A percentile compares a stretch with the other conserved stretches of the same genome.
These are phyloP conservation scores for Himalopsyche anomala DNA, from an alignment of 2,888 invertebrate genomes.

Conservation along the genomic window DNA sequence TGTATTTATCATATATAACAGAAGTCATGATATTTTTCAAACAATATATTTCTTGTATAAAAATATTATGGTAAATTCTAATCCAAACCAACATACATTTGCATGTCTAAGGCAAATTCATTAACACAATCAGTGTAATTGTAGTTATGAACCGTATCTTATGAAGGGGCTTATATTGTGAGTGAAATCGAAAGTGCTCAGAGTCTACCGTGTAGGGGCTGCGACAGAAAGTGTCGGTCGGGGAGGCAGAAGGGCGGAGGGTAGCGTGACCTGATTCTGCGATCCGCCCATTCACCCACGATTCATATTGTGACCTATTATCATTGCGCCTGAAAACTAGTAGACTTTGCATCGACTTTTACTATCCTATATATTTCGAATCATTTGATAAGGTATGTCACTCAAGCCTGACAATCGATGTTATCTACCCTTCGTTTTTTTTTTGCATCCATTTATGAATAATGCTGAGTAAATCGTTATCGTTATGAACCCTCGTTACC, in stretches of 20 bases:
- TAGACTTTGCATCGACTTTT: not conserved
- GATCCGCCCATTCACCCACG: constrained; percentile 42
- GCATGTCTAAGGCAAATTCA: no score
- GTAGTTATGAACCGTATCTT: not conserved
- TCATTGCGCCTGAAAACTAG: constrained; percentile 26
- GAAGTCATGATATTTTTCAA: no score
- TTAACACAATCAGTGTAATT: no score
- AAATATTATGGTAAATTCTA: no score
- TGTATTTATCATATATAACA: no score
- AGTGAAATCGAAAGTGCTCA: constrained; percentile 29
- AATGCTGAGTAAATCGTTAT: constrained; percentile 13
- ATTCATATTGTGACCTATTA: constrained; percentile 29
- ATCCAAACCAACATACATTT: no score
- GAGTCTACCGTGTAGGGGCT: constrained; percentile 16
- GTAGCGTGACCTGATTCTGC: constrained; percentile 35
- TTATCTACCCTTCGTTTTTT: constrained; percentile 30
- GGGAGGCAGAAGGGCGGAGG: constrained; percentile 13
- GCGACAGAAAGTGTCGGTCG: not conserved
- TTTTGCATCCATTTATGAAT: constrained; percentile 23
- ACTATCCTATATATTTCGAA: no score
- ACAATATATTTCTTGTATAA: no score
- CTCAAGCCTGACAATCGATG: not conserved
- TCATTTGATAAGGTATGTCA: no score
- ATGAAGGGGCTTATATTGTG: not conserved
- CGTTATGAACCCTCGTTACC: not conserved